These are phyloP conservation scores for Tubulanus polymorphus DNA, from an alignment of 2,888 invertebrate genomes.

Conservation along the genomic window DNA sequence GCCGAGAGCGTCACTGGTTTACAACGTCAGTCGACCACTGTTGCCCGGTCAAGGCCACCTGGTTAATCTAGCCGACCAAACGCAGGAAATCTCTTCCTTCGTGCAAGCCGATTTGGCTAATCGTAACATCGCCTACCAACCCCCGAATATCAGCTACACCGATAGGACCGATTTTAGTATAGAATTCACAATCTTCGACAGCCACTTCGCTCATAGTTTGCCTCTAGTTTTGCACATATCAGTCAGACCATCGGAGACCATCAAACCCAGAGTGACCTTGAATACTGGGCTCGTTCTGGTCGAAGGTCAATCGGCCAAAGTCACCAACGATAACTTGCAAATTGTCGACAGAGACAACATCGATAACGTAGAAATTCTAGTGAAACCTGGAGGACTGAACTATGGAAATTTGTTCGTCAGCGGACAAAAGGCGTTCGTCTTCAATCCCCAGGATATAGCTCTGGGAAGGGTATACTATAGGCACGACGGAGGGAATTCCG, in stretches of 20 bases:
- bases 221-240: slow-evolving; percentile 47
- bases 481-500: slow-evolving; percentile 45
- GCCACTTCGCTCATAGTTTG: slow-evolving; percentile 43
- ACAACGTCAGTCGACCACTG: slow-evolving; percentile 45
- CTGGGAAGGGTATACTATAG: slow-evolving; percentile 38
- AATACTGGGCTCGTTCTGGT: slow-evolving; percentile 44
- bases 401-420: slow-evolving; percentile 43
- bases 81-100: slow-evolving; percentile 45
- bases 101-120: slow-evolving; percentile 46
- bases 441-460: slow-evolving; percentile 41
- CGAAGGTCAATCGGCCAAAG: slow-evolving; percentile 47
- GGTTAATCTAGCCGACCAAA: slow-evolving; percentile 46
- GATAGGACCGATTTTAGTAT: slow-evolving; percentile 42
- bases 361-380: slow-evolving; percentile 37
- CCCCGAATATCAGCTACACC: slow-evolving; percentile 37
- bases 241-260: slow-evolving; percentile 42
- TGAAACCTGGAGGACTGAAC: slow-evolving; percentile 44
- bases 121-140: slow-evolving; percentile 47
- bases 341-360: slow-evolving; percentile 49
- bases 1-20: slow-evolving; percentile 39
- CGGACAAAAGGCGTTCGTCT: slow-evolving; percentile 33
- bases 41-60: slow-evolving; percentile 38
- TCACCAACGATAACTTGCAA: slow-evolving; percentile 36
- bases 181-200: slow-evolving; percentile 46
- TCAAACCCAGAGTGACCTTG: slow-evolving; percentile 40